A percentile compares a stretch with the other conserved stretches of the same genome.
Evolutionary conservation across 2,888 invertebrate species (phyloP).

Genomic region (Ganaspis brasiliensis): DNA sequence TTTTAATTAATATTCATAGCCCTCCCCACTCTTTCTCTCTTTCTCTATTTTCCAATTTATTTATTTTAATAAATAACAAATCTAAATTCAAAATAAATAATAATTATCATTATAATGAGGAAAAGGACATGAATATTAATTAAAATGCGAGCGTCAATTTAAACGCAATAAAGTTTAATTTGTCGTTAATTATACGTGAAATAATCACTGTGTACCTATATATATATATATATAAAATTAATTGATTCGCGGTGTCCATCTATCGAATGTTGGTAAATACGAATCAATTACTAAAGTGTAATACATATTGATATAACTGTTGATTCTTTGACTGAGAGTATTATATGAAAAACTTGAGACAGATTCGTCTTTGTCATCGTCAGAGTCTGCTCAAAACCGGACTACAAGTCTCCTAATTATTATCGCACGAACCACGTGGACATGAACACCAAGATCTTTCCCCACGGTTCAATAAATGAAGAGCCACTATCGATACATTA

Average conservation of each 20-base stretch:
- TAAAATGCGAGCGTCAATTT: constrained; percentile 40
- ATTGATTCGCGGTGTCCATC: constrained; percentile 20
- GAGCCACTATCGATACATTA: constrained; percentile 76
- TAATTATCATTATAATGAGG: no score
- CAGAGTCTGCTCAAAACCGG: constrained; percentile 45
- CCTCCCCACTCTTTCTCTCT: no score
- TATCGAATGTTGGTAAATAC: constrained; percentile 22
- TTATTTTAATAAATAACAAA: no score
- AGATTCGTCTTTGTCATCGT: constrained; percentile 14
- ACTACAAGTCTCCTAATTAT: constrained; percentile 68
- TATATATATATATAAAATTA: no score
- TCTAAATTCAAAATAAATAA: no score
- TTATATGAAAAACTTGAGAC: constrained; percentile 2
- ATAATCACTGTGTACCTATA: not conserved
- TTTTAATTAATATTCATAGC: not conserved
- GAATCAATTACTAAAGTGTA: constrained; percentile 24
- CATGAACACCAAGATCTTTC: constrained; percentile 54
- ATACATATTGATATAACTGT: constrained; percentile 32
- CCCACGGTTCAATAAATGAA: constrained; percentile 66
- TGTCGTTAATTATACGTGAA: not conserved
- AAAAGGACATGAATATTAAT: constrained; percentile 39
- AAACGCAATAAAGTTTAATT: constrained; percentile 16
- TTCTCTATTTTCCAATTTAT: no score
- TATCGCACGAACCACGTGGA: constrained; percentile 67
- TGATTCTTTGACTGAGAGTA: constrained; percentile 8